Base-by-base conservation (phyloP, 2,888 invertebrate species). In the Cabera pusaria region DNA sequence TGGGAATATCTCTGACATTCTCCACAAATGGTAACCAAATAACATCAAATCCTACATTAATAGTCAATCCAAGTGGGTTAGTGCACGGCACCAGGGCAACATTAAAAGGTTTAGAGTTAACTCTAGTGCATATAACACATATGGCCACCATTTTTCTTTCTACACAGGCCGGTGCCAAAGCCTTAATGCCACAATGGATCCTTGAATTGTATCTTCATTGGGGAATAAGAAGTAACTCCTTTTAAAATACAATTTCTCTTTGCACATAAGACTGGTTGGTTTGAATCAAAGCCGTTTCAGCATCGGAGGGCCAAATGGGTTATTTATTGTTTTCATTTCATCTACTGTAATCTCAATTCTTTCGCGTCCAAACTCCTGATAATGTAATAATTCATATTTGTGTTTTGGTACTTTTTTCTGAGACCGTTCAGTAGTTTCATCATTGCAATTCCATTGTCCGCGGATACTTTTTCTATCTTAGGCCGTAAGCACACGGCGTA, bases 181-280 rank as follows among this genome's bases (percentile, higher is more conserved):
- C 93, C 42, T 92, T 90, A 94, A 94, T 37, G 94, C 75, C 10
- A 89, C 80, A 9, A 91, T 92, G 18, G 94, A 94, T 1, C 94
- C 95, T 64, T 86, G 82, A 44, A 92, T 83, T 1, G 69, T 59
- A 6, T 64, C 72, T 57, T 95, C 95, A 81, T 93, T 93, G 1
- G 95, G 94, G 67, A 93, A 95, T 49, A 95, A 78, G 60, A 95
- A 95, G 43, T 90, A 90, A 10, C 91, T 87, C 6, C 91, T 87
- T 62, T 91, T 92, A n/a, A 92, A 74, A 56, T 72, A 88, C 80
- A 83, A 85, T 60, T 85, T 87, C 34, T 87, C 80, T 63, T 82
- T 88, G 22, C 71, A 62, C 36, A 89, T 57, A n/a, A 80, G 79
- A 61, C 75, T 75, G 31, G 89, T 87, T 24, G 92, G 90, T 59